A percentile compares a stretch with the other conserved stretches of the same genome.
phyloP scores from a whole-genome alignment of 2,797 vertebrate species.

The Lepilemur ruficaudatus region DNA sequence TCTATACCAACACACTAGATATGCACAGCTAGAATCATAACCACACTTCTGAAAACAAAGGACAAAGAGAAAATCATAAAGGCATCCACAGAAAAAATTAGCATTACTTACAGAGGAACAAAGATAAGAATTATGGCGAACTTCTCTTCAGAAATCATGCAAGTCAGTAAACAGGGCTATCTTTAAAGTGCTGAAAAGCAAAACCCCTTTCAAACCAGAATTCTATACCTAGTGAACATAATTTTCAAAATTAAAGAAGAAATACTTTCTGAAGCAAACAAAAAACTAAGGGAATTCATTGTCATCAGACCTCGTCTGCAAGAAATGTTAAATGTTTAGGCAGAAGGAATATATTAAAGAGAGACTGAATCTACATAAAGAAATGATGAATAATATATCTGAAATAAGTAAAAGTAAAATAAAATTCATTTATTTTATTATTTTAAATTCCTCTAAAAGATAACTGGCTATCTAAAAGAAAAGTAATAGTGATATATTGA shows the following conservation, averaged over 20 bases:
- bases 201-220: neutral
- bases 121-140: no score
- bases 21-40: no score
- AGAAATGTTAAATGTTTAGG: neutral
- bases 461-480: neutral
- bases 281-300: neutral
- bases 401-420: neutral
- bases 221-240: neutral
- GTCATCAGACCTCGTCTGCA: neutral
- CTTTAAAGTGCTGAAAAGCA: neutral
- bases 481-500: neutral
- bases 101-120: no score
- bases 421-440: neutral
- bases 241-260: neutral
- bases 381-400: neutral
- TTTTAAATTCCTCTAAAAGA: neutral
- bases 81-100: no score
- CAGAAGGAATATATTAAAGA: neutral
- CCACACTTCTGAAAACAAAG: no score
- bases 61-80: no score
- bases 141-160: neutral
- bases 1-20: no score
- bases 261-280: neutral
- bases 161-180: neutral
- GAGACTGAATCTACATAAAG: neutral